Base-by-base conservation (phyloP, 2,113 vertebrate genomes). In the Onychostruthus taczanowskii region DNA sequence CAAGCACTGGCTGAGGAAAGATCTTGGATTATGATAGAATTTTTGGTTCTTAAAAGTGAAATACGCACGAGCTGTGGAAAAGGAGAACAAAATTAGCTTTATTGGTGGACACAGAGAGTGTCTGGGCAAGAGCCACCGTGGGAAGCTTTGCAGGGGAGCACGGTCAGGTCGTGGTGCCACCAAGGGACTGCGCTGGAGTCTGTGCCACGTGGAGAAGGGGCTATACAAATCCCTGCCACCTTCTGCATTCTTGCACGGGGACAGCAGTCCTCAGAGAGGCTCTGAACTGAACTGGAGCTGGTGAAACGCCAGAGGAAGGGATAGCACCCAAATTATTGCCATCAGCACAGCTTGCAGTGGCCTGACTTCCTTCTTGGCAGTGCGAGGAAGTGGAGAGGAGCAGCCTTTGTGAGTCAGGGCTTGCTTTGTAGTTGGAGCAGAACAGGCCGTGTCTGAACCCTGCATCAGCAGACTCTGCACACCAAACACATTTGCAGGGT, bases 391-490 rank as follows among this genome's bases (percentile, higher is more conserved):
- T 63, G 64, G 82, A 84, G 94, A 87, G 41, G 95, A 95, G 93
- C 72, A 78, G 89, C 91, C 95, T 97, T 97, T 97, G 59, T 97
- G 96, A 97, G 61, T 97, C 96, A 97, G 76, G 72, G 66, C 69
- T 89, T n/a, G 89, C 96, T 97, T 97, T 97, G 96, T 95, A 94
- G 93, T 95, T 89, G 41, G 89, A 93, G 12, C 68, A 92, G 87
- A 72, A 1, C 3, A 78, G 86, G 63, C 86, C 2, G 0, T 97
- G 94, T 97, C 96, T 96, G 95, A 90, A 67, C 23, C 84, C 95
- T 95, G 84, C 95, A 94, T 97, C 96, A 97, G 96, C 95, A 97
- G 96, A 52, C 94, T 95, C 64, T 90, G 93, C 93, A 84, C 93
- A 84, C 89, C 86, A 93, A 94, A 94, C 86, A 89, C 75, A 41